phyloP scores from a whole-genome alignment of 2,797 vertebrate species.

The Nothura maculosa region DNA sequence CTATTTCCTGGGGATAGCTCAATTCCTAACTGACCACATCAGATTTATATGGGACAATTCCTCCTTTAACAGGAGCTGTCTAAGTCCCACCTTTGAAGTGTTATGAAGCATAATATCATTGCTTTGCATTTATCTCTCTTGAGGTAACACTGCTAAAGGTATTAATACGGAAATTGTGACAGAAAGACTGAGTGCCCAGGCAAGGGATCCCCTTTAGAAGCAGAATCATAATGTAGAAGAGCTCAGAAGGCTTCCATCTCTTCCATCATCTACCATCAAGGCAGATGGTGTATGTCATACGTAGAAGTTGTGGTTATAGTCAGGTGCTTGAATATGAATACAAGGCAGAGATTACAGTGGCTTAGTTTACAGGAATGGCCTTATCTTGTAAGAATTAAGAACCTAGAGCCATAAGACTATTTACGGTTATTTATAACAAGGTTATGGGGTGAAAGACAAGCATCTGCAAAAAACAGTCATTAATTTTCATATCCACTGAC shows the following conservation, averaged over 20 bases:
- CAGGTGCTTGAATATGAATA: background rate
- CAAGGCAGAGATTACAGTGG: background rate
- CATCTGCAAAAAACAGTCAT: background rate
- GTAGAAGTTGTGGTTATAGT: background rate
- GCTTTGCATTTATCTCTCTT: background rate
- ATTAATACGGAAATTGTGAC: background rate
- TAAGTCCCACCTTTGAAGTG: background rate
- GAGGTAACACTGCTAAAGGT: background rate
- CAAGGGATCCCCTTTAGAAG: background rate
- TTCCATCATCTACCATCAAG: too few relatives aligned
- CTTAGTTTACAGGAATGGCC: background rate
- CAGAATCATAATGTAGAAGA: background rate
- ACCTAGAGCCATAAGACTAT: background rate
- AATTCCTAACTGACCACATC: background rate
- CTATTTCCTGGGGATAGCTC: background rate
- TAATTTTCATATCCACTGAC: background rate
- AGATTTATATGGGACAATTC: background rate
- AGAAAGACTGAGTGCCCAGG: background rate
- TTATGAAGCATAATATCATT: background rate
- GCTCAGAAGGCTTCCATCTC: background rate
- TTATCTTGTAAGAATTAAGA: background rate
- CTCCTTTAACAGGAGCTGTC: background rate
- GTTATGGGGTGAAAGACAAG: background rate
- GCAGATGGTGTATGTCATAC: background rate
- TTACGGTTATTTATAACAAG: background rate